phyloP scores from a whole-genome alignment of 1,140 invertebrate genomes.

The Caenorhabditis remanei region DNA sequence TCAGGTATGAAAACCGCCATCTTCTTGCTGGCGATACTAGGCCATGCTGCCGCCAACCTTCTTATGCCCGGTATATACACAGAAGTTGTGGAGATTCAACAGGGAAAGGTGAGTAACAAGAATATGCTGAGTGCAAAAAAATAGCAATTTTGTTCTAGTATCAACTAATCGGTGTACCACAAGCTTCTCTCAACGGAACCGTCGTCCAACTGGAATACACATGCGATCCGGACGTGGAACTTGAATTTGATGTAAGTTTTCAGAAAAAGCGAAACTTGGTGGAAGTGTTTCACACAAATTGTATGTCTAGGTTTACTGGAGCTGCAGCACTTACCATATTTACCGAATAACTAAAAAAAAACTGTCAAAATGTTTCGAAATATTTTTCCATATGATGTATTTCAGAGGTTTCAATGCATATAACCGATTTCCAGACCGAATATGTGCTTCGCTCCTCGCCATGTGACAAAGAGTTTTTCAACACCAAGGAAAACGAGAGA shows the following conservation, averaged over 20 bases:
- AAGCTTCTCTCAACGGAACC: constrained; percentile 75
- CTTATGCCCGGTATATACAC: constrained; percentile 57
- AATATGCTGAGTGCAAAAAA: background rate
- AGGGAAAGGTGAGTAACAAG: constrained; percentile 39
- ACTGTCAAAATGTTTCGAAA: background rate
- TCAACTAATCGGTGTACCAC: constrained; percentile 76
- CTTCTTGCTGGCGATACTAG: background rate
- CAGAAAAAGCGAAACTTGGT: background rate
- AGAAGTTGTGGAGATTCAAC: constrained; percentile 48
- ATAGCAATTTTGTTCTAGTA: constrained; percentile 63
- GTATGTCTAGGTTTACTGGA: background rate
- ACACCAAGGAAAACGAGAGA: constrained; percentile 66
- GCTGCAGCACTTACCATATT: too few species aligned
- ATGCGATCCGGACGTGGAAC: constrained; percentile 58
- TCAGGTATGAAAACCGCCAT: constrained; percentile 46
- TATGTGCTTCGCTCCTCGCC: constrained; percentile 76
- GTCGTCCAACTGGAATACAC: constrained; percentile 74
- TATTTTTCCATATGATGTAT: background rate
- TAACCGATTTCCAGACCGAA: constrained; percentile 67
- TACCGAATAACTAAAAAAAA: too few species aligned
- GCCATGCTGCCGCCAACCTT: constrained; percentile 49
- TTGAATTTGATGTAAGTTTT: constrained; percentile 62
- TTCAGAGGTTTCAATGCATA: too few species aligned
- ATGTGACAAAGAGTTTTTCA: constrained; percentile 77
- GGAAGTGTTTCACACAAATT: background rate